Conservation (phyloP, 2,888 invertebrate genomes). For the Terebella lapidaria region DNA sequence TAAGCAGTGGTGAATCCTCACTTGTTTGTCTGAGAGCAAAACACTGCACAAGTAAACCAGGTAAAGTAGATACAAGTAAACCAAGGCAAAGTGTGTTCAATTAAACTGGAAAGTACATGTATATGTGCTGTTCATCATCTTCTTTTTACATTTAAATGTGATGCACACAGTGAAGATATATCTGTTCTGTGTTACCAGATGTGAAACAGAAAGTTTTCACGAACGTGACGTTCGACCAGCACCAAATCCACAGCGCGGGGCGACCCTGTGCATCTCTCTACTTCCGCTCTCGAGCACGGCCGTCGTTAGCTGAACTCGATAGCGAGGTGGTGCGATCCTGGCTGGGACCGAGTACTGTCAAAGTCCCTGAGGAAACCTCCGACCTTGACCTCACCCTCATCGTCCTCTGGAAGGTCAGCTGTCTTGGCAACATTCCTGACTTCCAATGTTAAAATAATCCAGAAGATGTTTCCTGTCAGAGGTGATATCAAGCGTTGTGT, state of each 20-base stretch:
- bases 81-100: too few species aligned
- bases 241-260: constrained; percentile 30
- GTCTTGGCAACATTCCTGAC: not conserved
- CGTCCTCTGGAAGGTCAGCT: constrained; percentile 43
- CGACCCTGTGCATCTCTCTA: constrained; percentile 45
- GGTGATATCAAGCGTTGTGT: not conserved
- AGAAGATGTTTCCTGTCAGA: not conserved
- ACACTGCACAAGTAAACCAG: constrained; percentile 10
- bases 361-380: constrained; percentile 30
- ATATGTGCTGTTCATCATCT: not conserved
- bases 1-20: constrained; percentile 43
- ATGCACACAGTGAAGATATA: not conserved
- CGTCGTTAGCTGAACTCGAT: constrained; percentile 18
- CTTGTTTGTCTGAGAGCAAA: constrained; percentile 40
- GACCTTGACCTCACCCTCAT: constrained; percentile 41
- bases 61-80: not conserved
- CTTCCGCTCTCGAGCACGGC: constrained; percentile 28
- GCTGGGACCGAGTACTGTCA: not conserved
- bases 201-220: constrained; percentile 33
- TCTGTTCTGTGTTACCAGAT: too few species aligned
- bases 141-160: too few species aligned
- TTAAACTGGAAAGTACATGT: not conserved
- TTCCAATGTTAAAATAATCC: constrained; percentile 1
- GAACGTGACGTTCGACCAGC: constrained; percentile 41
- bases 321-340: constrained; percentile 3